Percentiles rank a stretch among this genome's conserved stretches.
These are phyloP conservation scores for Slavum lentiscoides DNA, from an alignment of 2,888 invertebrate species.

Conservation along the genomic window DNA sequence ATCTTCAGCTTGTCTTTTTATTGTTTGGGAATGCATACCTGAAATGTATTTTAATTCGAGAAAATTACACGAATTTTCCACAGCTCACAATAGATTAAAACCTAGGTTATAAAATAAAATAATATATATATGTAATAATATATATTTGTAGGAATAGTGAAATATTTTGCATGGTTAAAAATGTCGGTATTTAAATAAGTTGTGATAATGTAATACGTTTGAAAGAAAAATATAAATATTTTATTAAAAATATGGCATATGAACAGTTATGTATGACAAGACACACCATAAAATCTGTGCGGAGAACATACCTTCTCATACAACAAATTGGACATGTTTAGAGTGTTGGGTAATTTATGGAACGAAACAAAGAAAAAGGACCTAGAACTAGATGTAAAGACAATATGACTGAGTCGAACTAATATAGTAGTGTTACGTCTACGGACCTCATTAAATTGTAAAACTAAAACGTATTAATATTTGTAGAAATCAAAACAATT, in stretches of 20 bases:
- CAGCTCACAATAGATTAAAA: not conserved
- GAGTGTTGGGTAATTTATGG: no score
- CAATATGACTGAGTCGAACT: no score
- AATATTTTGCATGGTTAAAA: not conserved
- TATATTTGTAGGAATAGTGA: not conserved
- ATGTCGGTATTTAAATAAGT: not conserved
- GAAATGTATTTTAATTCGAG: conserved; percentile 45
- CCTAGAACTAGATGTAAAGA: no score
- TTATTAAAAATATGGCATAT: not conserved
- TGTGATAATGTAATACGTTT: not conserved
- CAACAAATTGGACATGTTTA: no score
- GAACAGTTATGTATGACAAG: not conserved
- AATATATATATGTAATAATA: not conserved
- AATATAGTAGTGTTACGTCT: no score
- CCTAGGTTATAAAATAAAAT: not conserved
- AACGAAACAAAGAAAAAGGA: no score
- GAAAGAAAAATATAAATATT: not conserved
- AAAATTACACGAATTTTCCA: conserved; percentile 21
- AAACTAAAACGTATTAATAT: no score
- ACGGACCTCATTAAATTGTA: no score
- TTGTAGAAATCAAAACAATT: no score
- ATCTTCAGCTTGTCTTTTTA: conserved; percentile 36
- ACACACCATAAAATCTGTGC: not conserved
- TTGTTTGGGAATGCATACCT: conserved; percentile 46
- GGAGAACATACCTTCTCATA: no score